Evolutionary conservation across 2,797 vertebrate genomes (phyloP).

Genomic region (Fratercula arctica): DNA sequence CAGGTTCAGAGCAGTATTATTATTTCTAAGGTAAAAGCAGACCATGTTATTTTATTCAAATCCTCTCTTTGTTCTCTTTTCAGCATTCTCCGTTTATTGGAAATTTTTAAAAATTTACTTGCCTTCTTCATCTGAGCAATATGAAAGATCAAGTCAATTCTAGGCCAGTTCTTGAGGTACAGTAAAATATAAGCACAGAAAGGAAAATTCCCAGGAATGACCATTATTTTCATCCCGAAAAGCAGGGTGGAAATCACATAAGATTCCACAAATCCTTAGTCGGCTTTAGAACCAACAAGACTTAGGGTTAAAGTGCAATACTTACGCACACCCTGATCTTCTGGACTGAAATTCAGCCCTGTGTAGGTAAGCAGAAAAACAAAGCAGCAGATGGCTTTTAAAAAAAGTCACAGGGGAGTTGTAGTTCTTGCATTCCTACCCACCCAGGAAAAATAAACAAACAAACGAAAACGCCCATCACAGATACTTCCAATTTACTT

Average conservation of each 20-base stretch:
- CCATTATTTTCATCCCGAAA: not conserved
- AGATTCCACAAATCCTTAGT: not conserved
- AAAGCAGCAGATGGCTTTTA: not conserved
- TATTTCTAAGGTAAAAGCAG: not conserved
- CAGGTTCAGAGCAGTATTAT: not conserved
- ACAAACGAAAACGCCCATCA: not conserved
- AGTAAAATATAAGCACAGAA: not conserved
- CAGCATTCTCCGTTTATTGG: not conserved
- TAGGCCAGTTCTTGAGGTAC: not conserved
- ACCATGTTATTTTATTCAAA: not conserved
- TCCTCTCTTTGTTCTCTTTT: not conserved
- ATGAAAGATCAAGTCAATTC: not conserved
- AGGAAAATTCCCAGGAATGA: not conserved
- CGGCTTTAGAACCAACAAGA: not conserved
- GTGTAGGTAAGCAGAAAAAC: not conserved
- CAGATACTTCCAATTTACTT: not conserved
- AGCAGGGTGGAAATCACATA: not conserved
- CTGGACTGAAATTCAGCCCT: not conserved
- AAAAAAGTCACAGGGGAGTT: not conserved
- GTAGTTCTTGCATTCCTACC: not conserved
- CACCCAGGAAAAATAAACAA: not conserved
- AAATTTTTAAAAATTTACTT: not conserved
- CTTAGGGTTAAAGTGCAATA: not conserved
- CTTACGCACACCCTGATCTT: not conserved
- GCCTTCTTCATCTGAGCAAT: not conserved